Conservation (phyloP, 2,888 invertebrate genomes). For the Drosophila greeni region DNA sequence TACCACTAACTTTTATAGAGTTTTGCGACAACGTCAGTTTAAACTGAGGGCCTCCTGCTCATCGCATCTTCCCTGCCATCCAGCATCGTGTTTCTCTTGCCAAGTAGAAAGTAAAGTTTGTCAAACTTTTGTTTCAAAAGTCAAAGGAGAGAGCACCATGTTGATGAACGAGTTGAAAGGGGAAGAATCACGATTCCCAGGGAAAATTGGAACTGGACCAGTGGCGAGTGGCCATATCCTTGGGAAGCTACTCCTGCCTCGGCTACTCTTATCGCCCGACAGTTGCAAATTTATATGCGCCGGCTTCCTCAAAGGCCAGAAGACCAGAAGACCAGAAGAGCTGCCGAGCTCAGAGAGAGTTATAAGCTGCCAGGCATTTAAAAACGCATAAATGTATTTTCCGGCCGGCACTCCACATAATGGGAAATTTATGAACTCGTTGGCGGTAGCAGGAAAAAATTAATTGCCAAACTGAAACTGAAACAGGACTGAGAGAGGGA, state of each 20-base stretch:
- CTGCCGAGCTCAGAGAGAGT: constrained; percentile 25
- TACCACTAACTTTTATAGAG: constrained; percentile 40
- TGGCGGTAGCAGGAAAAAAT: constrained; percentile 40
- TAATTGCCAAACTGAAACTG: constrained; percentile 57
- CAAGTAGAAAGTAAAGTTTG: constrained; percentile 57
- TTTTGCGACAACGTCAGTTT: constrained; percentile 34
- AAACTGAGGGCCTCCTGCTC: constrained; percentile 14
- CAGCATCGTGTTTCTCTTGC: constrained; percentile 21
- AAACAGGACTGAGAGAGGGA: constrained; percentile 11
- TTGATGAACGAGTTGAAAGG: constrained; percentile 62
- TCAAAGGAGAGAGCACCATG: constrained; percentile 62
- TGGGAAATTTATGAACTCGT: constrained; percentile 63
- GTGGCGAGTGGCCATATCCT: constrained; percentile 11
- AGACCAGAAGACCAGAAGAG: not conserved
- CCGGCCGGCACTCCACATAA: constrained; percentile 47
- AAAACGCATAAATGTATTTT: constrained; percentile 68
- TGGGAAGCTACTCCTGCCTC: not conserved
- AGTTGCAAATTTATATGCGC: constrained; percentile 44
- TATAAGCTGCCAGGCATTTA: constrained; percentile 54
- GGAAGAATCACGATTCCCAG: constrained; percentile 36
- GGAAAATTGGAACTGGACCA: constrained; percentile 11
- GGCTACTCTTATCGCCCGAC: constrained; percentile 41
- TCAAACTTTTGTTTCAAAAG: constrained; percentile 68
- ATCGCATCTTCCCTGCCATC: not conserved
- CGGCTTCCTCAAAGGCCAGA: constrained; percentile 28